Conservation (phyloP, 2,797 vertebrate genomes). For the Epinephelus awoara region DNA sequence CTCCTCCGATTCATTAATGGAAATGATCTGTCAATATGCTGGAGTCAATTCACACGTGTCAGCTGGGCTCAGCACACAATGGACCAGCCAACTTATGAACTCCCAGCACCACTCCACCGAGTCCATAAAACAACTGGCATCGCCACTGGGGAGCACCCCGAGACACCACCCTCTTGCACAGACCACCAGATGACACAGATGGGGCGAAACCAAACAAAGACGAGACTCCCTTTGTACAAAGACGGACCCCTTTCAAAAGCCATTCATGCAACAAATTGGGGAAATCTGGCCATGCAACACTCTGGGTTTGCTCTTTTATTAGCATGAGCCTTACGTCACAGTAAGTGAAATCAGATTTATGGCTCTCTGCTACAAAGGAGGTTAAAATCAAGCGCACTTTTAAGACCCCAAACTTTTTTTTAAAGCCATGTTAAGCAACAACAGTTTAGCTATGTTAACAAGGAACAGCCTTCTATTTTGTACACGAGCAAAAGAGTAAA, state of each 20-base stretch:
- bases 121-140: slow-evolving; percentile 98
- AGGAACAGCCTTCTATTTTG: slow-evolving; percentile 46
- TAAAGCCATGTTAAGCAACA: slow-evolving; percentile 54
- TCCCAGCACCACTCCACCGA: slow-evolving; percentile 92
- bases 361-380: slow-evolving; percentile 65
- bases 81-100: slow-evolving; percentile 95
- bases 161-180: slow-evolving; percentile 91
- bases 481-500: slow-evolving; percentile 4
- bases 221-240: slow-evolving; percentile 92
- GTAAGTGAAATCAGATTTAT: slow-evolving; percentile 87
- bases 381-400: slow-evolving; percentile 63
- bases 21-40: slow-evolving; percentile 98
- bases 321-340: slow-evolving; percentile 82
- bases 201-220: slow-evolving; percentile 93
- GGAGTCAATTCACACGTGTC: slow-evolving; percentile 95
- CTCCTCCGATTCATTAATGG: slow-evolving; percentile 95
- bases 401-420: slow-evolving; percentile 38
- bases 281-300: slow-evolving; percentile 89
- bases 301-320: slow-evolving; percentile 88
- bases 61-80: slow-evolving; percentile 95
- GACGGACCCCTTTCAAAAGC: slow-evolving; percentile 91
- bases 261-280: slow-evolving; percentile 94
- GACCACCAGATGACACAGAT: slow-evolving; percentile 99
- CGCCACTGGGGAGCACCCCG: slow-evolving; percentile 89
- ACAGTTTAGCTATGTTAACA: slow-evolving; percentile 50